Evolutionary conservation across 1,140 invertebrate species (phyloP).

Genomic region (Formica selysi): DNA sequence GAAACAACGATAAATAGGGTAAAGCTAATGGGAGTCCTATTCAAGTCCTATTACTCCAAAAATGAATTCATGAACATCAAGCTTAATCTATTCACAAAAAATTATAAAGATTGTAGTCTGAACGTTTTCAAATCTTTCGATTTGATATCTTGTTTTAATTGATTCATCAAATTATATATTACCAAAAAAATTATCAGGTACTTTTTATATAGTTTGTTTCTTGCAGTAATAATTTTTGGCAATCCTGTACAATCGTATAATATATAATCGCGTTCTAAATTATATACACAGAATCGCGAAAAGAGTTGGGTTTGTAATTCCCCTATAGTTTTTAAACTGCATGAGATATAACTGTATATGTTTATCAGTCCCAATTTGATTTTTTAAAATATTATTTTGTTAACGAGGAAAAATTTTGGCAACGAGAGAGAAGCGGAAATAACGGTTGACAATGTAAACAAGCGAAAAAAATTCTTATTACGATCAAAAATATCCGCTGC

Average conservation of each 20-base stretch:
- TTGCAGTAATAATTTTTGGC: slow-evolving; percentile 6
- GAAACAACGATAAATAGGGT: neutral
- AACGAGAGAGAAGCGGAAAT: neutral
- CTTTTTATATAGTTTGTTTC: neutral
- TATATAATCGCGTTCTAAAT: neutral
- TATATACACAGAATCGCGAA: neutral
- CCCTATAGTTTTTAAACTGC: neutral
- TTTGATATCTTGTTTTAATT: no score
- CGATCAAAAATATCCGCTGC: slow-evolving; percentile 16
- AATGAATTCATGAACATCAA: neutral
- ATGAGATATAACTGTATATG: neutral
- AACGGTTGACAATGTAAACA: neutral
- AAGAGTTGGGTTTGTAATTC: neutral
- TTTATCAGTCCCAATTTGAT: neutral
- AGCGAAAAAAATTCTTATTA: neutral
- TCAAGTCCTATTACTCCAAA: neutral
- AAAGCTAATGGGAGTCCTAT: neutral
- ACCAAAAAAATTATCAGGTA: no score
- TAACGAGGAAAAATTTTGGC: neutral
- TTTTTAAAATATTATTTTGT: neutral
- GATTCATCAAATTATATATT: neutral
- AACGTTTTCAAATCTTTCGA: neutral
- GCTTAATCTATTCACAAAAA: neutral
- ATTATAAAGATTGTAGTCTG: neutral
- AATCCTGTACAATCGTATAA: neutral